Conservation (phyloP, 2,888 invertebrate genomes). For the Ophraella communa region DNA sequence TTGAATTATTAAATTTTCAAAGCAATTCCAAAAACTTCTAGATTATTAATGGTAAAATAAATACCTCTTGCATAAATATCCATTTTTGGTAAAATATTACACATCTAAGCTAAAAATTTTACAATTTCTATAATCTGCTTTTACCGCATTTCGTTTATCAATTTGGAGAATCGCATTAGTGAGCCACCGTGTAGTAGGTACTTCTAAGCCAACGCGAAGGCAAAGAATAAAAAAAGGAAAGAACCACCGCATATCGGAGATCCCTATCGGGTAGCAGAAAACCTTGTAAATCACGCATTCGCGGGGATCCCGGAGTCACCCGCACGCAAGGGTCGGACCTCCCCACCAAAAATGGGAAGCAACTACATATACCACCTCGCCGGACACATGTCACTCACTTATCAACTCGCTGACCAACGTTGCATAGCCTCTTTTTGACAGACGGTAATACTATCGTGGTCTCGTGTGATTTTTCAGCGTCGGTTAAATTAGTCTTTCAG, state of each 20-base stretch:
- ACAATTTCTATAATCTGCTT: not conserved
- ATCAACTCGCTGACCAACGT: slow-evolving; percentile 51
- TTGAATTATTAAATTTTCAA: too few relatives aligned
- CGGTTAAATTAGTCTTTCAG: slow-evolving; percentile 50
- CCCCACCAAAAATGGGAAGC: slow-evolving; percentile 62
- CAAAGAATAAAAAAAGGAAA: not conserved
- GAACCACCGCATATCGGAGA: not conserved
- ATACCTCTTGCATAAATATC: too few relatives aligned
- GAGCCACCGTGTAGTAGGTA: not conserved
- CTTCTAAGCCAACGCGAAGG: not conserved
- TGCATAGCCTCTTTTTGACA: slow-evolving; percentile 48
- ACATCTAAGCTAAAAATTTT: not conserved
- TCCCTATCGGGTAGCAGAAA: not conserved
- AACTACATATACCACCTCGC: slow-evolving; percentile 57
- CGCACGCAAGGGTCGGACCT: slow-evolving; percentile 69
- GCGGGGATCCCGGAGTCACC: slow-evolving; percentile 56
- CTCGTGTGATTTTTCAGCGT: slow-evolving; percentile 61
- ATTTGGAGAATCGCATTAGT: not conserved
- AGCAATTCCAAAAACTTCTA: too few relatives aligned
- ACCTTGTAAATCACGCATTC: slow-evolving; percentile 29
- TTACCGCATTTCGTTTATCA: not conserved
- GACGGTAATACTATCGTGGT: slow-evolving; percentile 65
- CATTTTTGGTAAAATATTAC: too few relatives aligned
- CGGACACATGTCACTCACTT: slow-evolving; percentile 50
- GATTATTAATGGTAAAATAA: too few relatives aligned